Conservation (phyloP, 1,140 invertebrate species). For the Magallana ariakensis region DNA sequence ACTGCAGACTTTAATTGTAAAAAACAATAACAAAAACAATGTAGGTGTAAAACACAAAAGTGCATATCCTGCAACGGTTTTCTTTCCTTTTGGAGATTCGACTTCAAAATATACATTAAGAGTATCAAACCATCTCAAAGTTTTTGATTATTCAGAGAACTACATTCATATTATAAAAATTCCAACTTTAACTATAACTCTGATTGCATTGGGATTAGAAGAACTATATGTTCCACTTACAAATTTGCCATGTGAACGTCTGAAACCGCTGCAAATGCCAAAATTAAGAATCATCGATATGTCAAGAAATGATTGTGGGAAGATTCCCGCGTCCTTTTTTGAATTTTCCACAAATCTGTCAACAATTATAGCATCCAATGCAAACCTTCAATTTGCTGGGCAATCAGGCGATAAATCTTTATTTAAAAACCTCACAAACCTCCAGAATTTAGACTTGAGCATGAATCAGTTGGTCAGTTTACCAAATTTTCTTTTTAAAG, state of each 20-base stretch:
- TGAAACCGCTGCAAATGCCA: background rate
- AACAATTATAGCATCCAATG: background rate
- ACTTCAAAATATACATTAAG: background rate
- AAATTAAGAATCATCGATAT: background rate
- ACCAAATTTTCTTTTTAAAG: background rate
- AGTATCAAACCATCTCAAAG: background rate
- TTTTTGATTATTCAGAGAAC: background rate
- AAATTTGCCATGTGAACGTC: background rate
- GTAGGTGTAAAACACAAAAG: too few species aligned
- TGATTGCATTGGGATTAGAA: background rate
- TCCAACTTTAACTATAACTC: background rate
- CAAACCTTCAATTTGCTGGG: background rate
- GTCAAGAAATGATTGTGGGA: background rate
- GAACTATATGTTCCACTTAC: background rate
- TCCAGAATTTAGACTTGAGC: background rate
- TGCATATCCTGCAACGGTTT: background rate
- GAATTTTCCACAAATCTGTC: background rate
- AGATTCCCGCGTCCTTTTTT: background rate
- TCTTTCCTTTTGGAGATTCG: background rate
- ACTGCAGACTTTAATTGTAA: background rate
- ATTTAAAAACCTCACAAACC: constrained; percentile 4
- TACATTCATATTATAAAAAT: background rate
- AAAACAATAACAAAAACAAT: background rate
- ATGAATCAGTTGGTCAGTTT: background rate
- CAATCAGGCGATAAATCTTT: background rate